Base-by-base conservation (phyloP, 1,140 invertebrate species). In the Papilio glaucus region DNA sequence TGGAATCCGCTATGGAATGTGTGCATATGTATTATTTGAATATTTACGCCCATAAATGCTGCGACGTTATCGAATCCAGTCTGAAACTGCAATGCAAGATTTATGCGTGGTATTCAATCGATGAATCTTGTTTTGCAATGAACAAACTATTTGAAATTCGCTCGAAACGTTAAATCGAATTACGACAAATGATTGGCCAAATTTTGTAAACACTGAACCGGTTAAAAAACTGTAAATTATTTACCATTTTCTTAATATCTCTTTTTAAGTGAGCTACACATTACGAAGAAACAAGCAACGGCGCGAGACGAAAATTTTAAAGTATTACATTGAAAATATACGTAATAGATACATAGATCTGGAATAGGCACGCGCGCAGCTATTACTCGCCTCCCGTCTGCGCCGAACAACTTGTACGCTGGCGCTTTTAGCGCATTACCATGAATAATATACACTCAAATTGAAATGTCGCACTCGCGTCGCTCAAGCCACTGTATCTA, bases 391-490 rank as follows among this genome's bases (percentile, higher is more conserved):
- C 78, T 77, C 77, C 76, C 82, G 81, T 78, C 72, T 81, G 75
- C 76, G 78, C 81, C 76, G 72, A 85, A 81, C 83, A 83, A 89
- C 83, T 86, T 85, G 86, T 83, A 83, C 79, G 83, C 82, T 72
- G 81, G 75, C 84, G 90, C 89, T 93, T 91, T 93, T 91, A 93
- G 91, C 88, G 88, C 88, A 91, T 93, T 93, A 93, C 88, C 89
- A 89, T 93, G 91, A 93, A 91, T 93, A 93, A 91, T 90, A 91
- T 91, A 93, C 89, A 82, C 82, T 85, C 81, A 91, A 91, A 93
- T 93, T 93, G 90, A 93, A 92, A 93, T 93, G 88, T 93, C 90
- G 90, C 86, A 90, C 89, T 90, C 88, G 81, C 76, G 86, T 89
- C 86, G 84, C 84, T 88, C 83, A 72, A 77, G 80, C 83, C 81